A percentile compares a stretch with the other conserved stretches of the same genome.
phyloP scores from a whole-genome alignment of 2,888 invertebrate genomes.

The Agriopis marginaria region DNA sequence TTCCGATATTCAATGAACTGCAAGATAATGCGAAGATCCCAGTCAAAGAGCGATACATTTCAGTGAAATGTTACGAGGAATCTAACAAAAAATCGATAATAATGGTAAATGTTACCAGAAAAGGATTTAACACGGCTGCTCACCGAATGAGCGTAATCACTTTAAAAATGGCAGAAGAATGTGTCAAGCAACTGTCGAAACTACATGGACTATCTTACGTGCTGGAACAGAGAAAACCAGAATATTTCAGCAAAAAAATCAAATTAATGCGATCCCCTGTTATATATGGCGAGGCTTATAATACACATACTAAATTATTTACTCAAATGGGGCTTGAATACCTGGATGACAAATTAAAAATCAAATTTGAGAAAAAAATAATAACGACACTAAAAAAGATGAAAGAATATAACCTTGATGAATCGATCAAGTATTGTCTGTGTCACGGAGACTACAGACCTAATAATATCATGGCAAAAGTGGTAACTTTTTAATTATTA shows the following conservation, averaged over 20 bases:
- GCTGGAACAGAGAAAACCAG: constrained; percentile 52
- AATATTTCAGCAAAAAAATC: constrained; percentile 57
- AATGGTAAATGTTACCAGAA: constrained; percentile 62
- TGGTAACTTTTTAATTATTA: constrained; percentile 49
- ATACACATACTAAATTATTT: constrained; percentile 46
- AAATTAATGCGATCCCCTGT: constrained; percentile 44
- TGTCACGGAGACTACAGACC: constrained; percentile 71
- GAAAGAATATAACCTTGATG: constrained; percentile 49
- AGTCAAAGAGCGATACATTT: constrained; percentile 54
- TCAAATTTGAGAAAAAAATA: constrained; percentile 47
- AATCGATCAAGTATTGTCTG: constrained; percentile 49
- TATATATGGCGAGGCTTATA: constrained; percentile 50
- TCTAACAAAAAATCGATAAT: constrained; percentile 56
- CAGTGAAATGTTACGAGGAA: constrained; percentile 58
- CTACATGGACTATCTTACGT: constrained; percentile 66
- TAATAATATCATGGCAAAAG: constrained; percentile 65
- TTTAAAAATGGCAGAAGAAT: constrained; percentile 58
- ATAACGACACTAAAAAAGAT: constrained; percentile 47
- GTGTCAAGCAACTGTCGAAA: constrained; percentile 63
- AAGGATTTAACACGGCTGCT: constrained; percentile 55
- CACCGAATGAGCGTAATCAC: constrained; percentile 59
- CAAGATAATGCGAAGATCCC: constrained; percentile 61
- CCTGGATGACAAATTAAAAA: constrained; percentile 50
- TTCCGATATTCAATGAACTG: constrained; percentile 54
- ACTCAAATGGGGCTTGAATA: constrained; percentile 41